Base-by-base conservation (phyloP, 92 coral and sea anemone species). In the Siderastrea siderea region DNA sequence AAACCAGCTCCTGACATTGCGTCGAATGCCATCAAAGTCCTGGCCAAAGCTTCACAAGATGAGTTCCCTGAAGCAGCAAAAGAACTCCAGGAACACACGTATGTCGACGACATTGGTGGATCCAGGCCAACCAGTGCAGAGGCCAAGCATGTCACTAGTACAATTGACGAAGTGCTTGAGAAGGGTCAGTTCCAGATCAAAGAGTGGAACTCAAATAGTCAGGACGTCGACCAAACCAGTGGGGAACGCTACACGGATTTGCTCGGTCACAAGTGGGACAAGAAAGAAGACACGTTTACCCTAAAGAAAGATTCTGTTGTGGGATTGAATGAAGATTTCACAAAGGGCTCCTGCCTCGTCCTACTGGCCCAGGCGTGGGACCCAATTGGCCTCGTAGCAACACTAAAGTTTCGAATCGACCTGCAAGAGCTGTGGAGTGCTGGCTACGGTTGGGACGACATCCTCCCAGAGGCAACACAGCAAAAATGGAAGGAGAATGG, bases 1-100 rank as follows among this genome's bases (percentile, higher is more conserved):
- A 93, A 93, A 75, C 93, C 95, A 77, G 91, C 92, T 3, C 92
- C 92, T 19, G 88, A 91, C 72, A 90, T 91, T 11, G 94, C 92
- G 2, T 75, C 91, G n/a, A 86, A 86, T 26, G 78, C 78, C 16
- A 80, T 65, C 63, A 92, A 86, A 80, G 69, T 62, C 50, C 77
- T 90, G 55, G 90, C 96, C 52, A 90, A 87, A 70, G 79, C 74
- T 3, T 78, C 88, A 46, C 87, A 86, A 68, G 77, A 19, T 4
- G 91, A 87, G 16, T 51, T 71, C 53, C 90, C 96, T n/a, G n/a
- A n/a, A n/a, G n/a, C n/a, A n/a, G n/a, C n/a, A n/a, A n/a, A n/a
- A n/a, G n/a, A n/a, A n/a, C n/a, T n/a, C n/a, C n/a, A n/a, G n/a
- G n/a, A n/a, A n/a, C n/a, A n/a, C n/a, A n/a, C n/a, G n/a, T n/a